Percentiles rank a stretch among this genome's conserved stretches.
Conservation (phyloP, 2,113 vertebrate genomes). For the Bucco capensis region DNA sequence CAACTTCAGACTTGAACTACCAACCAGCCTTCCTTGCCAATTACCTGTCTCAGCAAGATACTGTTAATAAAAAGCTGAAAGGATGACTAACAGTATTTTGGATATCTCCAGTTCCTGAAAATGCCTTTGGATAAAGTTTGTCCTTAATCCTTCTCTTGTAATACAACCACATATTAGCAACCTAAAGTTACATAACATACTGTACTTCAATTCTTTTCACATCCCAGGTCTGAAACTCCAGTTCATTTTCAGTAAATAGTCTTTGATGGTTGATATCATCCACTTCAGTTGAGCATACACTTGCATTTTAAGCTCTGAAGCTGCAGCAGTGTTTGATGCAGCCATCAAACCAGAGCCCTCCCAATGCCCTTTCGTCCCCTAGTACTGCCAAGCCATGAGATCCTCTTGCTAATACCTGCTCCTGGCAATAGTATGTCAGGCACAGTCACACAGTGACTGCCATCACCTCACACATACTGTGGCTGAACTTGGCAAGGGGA, state of each 20-base stretch:
- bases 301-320: background rate
- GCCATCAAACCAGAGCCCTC: background rate
- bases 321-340: background rate
- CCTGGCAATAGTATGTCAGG: background rate
- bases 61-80: background rate
- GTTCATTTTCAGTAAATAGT: background rate
- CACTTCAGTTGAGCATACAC: background rate
- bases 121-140: slow-evolving; percentile 24
- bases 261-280: background rate
- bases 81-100: background rate
- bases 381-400: background rate
- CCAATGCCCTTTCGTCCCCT: accelerated
- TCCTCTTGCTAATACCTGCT: background rate
- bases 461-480: accelerated
- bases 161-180: background rate
- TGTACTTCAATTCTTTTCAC: background rate
- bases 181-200: background rate
- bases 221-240: background rate
- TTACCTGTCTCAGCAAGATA: background rate
- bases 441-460: background rate
- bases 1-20: background rate
- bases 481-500: accelerated
- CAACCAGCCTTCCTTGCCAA: background rate
- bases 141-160: slow-evolving; percentile 9
- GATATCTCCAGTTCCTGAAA: background rate